Conservation (phyloP, 1,140 invertebrate genomes). For the Dinoponera quadriceps region DNA sequence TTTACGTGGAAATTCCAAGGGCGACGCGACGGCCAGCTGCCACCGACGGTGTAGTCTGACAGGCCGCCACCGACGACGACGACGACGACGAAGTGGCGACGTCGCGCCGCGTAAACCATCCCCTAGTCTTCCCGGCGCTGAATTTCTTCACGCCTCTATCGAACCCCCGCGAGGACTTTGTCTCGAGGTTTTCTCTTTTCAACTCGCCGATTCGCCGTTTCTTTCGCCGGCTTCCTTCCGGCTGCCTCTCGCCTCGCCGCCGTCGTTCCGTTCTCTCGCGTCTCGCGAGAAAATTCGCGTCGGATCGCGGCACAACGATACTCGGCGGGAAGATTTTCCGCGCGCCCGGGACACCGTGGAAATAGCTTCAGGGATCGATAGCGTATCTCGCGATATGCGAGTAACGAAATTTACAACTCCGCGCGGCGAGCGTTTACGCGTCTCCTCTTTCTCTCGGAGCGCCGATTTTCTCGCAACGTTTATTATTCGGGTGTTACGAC, state of each 20-base stretch:
- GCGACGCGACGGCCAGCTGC: slow-evolving; percentile 74
- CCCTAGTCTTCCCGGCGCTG: not conserved
- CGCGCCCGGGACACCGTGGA: no score
- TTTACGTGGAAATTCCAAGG: slow-evolving; percentile 77
- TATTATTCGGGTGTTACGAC: not conserved
- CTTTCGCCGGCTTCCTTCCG: not conserved
- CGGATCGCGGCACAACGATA: not conserved
- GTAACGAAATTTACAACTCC: no score
- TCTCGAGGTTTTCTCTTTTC: slow-evolving; percentile 18
- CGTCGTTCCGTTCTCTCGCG: not conserved
- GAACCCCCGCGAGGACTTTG: slow-evolving; percentile 8
- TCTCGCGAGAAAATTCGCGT: slow-evolving; percentile 11
- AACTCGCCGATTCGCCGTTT: not conserved
- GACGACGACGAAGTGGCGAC: slow-evolving; percentile 51
- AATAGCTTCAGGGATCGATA: no score
- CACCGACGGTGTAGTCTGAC: slow-evolving; percentile 70
- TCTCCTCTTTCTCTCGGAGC: no score
- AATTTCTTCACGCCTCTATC: slow-evolving; percentile 40
- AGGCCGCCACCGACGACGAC: slow-evolving; percentile 26
- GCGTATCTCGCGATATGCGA: no score
- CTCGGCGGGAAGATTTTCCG: not conserved
- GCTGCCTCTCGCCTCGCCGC: not conserved
- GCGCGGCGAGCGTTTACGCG: no score
- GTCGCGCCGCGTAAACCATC: slow-evolving; percentile 41
- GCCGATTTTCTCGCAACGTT: no score